Conservation (phyloP, 2,113 vertebrate species). For the Seriola dumerili region DNA sequence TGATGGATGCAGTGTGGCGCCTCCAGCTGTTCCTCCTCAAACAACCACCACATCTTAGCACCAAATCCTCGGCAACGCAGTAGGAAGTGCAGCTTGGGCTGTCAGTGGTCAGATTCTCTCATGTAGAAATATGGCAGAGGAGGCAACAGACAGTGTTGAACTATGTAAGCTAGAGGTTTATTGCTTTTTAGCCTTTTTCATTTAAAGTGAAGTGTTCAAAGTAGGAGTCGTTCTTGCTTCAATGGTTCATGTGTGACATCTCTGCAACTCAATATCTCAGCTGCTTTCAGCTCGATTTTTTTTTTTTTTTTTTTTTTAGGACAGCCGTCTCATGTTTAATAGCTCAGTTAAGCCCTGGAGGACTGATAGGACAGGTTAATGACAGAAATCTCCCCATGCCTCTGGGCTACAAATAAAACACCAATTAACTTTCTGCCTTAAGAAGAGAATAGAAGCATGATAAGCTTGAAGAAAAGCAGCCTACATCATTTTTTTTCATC, state of each 20-base stretch:
- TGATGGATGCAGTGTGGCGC: conserved; percentile 78
- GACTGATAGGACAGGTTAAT: conserved; percentile 58
- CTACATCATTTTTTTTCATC: conserved; percentile 29
- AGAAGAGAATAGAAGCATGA: conserved; percentile 33
- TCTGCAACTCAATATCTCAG: conserved; percentile 39
- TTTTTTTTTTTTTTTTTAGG: conserved; percentile 51
- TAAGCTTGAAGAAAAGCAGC: conserved; percentile 28
- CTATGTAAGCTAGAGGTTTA: conserved; percentile 10
- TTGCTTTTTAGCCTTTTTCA: background rate
- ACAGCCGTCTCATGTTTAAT: conserved; percentile 57
- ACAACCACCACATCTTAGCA: conserved; percentile 67
- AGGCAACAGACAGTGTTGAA: conserved; percentile 2
- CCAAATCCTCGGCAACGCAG: conserved; percentile 72
- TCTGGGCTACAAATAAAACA: conserved; percentile 59
- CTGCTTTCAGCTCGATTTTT: conserved; percentile 30
- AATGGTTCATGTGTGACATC: conserved; percentile 37
- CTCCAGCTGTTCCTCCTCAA: conserved; percentile 80
- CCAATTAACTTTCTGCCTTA: conserved; percentile 51
- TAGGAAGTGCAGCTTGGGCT: conserved; percentile 44
- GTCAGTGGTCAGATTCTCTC: conserved; percentile 40
- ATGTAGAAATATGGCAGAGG: conserved; percentile 20
- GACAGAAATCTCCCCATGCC: conserved; percentile 43
- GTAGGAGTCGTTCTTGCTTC: conserved; percentile 10
- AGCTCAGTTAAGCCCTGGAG: conserved; percentile 44
- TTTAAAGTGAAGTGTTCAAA: conserved; percentile 22